These are phyloP conservation scores for Melanargia galathea DNA, from an alignment of 2,888 invertebrate genomes.

Conservation along the genomic window DNA sequence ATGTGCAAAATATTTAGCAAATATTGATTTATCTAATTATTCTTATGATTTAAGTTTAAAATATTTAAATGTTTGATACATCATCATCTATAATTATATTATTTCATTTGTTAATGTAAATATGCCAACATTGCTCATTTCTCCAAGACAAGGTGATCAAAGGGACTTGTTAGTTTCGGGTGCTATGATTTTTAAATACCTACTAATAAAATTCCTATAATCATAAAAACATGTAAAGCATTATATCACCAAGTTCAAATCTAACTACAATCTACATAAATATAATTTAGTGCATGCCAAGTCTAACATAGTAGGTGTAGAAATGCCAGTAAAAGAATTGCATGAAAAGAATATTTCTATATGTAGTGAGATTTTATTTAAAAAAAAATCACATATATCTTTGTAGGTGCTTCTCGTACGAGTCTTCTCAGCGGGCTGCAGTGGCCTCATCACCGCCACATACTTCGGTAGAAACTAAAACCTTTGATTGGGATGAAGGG, in stretches of 20 bases:
- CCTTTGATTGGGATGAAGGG: conserved; percentile 79
- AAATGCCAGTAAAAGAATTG: conserved; percentile 32
- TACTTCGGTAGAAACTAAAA: conserved; percentile 69
- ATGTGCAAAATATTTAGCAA: neutral
- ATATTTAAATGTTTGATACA: neutral
- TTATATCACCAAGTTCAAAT: neutral
- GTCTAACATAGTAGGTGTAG: conserved; percentile 28
- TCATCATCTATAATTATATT: neutral
- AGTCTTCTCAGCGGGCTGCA: conserved; percentile 84
- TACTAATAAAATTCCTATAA: neutral
- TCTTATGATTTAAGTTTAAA: neutral
- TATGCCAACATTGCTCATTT: neutral
- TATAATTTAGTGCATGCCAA: conserved; percentile 1
- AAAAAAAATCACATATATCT: neutral
- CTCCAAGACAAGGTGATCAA: neutral
- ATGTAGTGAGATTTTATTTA: conserved; percentile 1
- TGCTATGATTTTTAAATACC: neutral
- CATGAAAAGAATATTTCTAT: conserved; percentile 32
- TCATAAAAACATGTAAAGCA: conserved; percentile 2
- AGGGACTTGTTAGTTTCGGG: neutral
- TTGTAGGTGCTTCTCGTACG: conserved; percentile 88
- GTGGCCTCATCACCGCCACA: conserved; percentile 76
- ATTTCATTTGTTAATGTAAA: neutral
- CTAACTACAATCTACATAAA: neutral
- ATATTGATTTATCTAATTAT: too few relatives aligned